Percentiles rank a stretch among this genome's conserved stretches.
phyloP scores from a whole-genome alignment of 2,888 invertebrate genomes.

The Drosophila antonietae region DNA sequence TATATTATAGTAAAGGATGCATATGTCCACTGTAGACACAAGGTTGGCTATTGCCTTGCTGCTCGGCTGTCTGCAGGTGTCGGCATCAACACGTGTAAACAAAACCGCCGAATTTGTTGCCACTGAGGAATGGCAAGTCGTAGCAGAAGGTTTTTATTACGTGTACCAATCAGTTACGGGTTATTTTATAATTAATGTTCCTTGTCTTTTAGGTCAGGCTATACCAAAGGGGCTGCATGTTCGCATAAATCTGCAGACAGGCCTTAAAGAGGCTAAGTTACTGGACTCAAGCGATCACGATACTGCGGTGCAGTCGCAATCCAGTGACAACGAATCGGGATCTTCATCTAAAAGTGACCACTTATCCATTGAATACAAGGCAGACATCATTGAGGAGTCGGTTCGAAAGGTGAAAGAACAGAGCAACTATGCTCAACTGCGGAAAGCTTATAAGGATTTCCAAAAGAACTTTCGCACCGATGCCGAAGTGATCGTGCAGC shows the following conservation, averaged over 20 bases:
- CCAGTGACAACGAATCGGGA: slow-evolving; percentile 30
- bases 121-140: slow-evolving; percentile 88
- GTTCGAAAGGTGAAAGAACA: slow-evolving; percentile 82
- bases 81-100: slow-evolving; percentile 38
- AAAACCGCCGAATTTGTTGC: slow-evolving; percentile 85
- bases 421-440: slow-evolving; percentile 86
- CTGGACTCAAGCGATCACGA: slow-evolving; percentile 86
- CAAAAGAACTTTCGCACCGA: slow-evolving; percentile 89
- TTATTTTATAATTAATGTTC: slow-evolving; percentile 10
- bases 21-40: neutral
- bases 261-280: slow-evolving; percentile 90
- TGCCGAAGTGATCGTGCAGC: slow-evolving; percentile 87
- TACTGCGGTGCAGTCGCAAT: slow-evolving; percentile 58
- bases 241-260: slow-evolving; percentile 90
- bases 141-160: slow-evolving; percentile 86
- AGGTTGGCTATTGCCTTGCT: slow-evolving; percentile 14
- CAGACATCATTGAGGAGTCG: slow-evolving; percentile 83
- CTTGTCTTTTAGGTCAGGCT: slow-evolving; percentile 87
- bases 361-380: slow-evolving; percentile 79
- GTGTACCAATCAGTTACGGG: slow-evolving; percentile 14
- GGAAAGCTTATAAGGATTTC: slow-evolving; percentile 87
- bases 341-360: slow-evolving; percentile 31
- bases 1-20: slow-evolving; percentile 10
- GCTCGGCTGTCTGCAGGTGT: slow-evolving; percentile 19
- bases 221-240: slow-evolving; percentile 91